These are phyloP conservation scores for Calliopsis andreniformis DNA, from an alignment of 1,140 invertebrate genomes.

Conservation along the genomic window DNA sequence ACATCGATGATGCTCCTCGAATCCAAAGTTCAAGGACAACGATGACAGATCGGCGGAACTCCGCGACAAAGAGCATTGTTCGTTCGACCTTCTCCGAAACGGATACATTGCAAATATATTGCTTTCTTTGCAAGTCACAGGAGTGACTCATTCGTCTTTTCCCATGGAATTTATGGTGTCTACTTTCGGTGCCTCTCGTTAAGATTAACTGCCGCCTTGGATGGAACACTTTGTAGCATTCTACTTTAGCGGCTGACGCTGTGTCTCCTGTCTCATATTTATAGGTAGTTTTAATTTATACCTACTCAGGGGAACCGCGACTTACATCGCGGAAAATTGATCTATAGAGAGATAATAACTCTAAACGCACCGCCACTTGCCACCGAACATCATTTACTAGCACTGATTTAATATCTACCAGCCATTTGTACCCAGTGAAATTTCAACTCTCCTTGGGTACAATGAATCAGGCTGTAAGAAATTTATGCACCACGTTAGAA, in stretches of 20 bases:
- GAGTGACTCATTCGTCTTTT: constrained; percentile 37
- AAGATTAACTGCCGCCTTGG: constrained; percentile 32
- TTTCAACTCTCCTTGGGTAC: not conserved
- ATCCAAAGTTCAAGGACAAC: constrained; percentile 33
- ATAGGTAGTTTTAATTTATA: no score
- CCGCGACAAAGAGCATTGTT: constrained; percentile 39
- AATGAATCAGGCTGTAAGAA: constrained; percentile 15
- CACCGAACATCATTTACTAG: no score
- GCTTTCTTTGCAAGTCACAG: constrained; percentile 2
- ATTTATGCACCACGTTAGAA: constrained; percentile 24
- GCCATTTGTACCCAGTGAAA: not conserved
- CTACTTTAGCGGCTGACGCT: no score
- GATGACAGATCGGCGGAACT: constrained; percentile 23
- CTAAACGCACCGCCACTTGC: no score
- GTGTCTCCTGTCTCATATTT: no score
- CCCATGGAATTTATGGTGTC: constrained; percentile 32
- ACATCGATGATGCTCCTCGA: constrained; percentile 15
- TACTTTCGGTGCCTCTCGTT: constrained; percentile 21
- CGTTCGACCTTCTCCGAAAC: constrained; percentile 4
- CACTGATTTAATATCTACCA: not conserved
- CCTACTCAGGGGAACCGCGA: no score
- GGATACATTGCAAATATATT: constrained; percentile 22
- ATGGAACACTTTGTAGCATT: not conserved
- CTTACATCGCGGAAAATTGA: no score
- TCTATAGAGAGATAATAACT: no score